Evolutionary conservation across 2,797 vertebrate genomes (phyloP), one percentile per base, ranked within the genome.

Genomic region (Tiaroga cobitis): DNA sequence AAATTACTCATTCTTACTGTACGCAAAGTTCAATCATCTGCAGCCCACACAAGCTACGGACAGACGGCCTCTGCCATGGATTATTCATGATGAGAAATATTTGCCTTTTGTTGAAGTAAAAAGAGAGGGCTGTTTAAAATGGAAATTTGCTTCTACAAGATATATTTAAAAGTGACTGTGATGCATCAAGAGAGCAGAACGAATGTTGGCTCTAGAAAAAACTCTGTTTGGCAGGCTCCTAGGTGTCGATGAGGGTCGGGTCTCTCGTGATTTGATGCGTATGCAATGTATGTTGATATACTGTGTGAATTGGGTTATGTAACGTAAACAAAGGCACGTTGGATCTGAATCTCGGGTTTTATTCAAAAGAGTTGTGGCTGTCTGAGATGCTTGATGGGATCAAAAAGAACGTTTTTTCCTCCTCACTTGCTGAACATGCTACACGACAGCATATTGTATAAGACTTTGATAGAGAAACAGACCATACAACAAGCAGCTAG

Each of bases 51-150:
- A 32, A 79, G 37, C 54, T 85, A 80, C 76, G 77, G 77, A 80
- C 77, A 69, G 51, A 79, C 51, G 46, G 77, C 15, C 77, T 70
- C 39, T 37, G 54, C 56, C 43, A 80, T 85, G 68, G 56, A 85
- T 85, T 85, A 76, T 86, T 85, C 81, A 81, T 41, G 77, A 73
- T 8, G 43, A 54, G 26, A 49, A 81, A 75, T 76, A 72, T 89
- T 86, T 61, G 68, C 75, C 73, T 82, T 82, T 87, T 77, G 75
- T 68, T 81, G 51, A 81, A 37, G 63, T 78, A 32, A 21, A 77
- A 73, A 77, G 69, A 39, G 79, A 85, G 68, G 41, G 34, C 61
- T 85, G 63, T 84, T 77, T 79, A 70, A 85, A 73, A 63, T 80
- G 37, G 29, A 73, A 65, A 80, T 79, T 80, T 0, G 4, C 76